phyloP scores from a whole-genome alignment of 2,888 invertebrate species.

The Maniola hyperantus region DNA sequence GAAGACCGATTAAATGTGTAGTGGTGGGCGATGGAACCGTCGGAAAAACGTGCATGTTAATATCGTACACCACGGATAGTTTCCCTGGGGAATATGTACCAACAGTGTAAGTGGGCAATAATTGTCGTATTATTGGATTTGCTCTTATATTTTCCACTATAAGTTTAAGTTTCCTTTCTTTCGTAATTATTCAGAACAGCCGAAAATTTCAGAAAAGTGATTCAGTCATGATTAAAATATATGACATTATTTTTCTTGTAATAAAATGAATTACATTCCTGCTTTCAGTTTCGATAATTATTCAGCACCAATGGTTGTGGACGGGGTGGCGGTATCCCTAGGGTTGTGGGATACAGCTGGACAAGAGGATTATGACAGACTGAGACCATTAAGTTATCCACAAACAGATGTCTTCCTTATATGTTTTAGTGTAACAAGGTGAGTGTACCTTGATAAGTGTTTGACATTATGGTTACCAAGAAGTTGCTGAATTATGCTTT shows the following conservation, averaged over 20 bases:
- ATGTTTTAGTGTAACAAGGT: constrained; percentile 98
- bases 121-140: constrained; percentile 35
- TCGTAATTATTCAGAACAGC: neutral
- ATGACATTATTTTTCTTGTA: neutral
- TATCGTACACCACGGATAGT: constrained; percentile 95
- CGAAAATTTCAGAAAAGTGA: neutral
- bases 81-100: constrained; percentile 98
- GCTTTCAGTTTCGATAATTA: constrained; percentile 95
- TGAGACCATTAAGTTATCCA: constrained; percentile 98
- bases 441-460: constrained; percentile 30
- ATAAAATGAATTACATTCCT: neutral
- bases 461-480: neutral
- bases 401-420: constrained; percentile 99
- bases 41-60: constrained; percentile 96
- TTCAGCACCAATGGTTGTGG: constrained; percentile 99
- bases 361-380: constrained; percentile 98
- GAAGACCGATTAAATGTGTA: constrained; percentile 95
- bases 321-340: constrained; percentile 97
- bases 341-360: constrained; percentile 99
- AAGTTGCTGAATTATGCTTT: no score
- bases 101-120: constrained; percentile 91
- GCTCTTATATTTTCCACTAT: neutral
- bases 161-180: neutral
- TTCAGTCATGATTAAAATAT: neutral
- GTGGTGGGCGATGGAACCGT: constrained; percentile 97